These are phyloP conservation scores for Apodemus agrarius DNA, from an alignment of 2,797 vertebrate species.

Conservation along the genomic window DNA sequence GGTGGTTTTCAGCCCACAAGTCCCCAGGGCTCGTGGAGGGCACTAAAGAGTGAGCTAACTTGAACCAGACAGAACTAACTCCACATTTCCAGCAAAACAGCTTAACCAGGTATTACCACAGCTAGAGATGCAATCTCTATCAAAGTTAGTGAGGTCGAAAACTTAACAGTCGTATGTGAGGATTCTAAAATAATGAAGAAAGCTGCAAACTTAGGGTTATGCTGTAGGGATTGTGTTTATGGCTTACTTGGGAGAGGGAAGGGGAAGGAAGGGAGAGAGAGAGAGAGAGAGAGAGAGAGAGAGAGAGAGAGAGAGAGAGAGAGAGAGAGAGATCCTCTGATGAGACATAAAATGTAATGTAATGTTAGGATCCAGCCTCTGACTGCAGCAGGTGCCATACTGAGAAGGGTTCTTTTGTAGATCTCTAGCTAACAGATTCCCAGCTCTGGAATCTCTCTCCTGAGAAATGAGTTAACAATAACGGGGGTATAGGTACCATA, in stretches of 20 bases:
- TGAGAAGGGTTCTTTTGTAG: neutral
- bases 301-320: neutral
- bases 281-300: neutral
- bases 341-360: neutral
- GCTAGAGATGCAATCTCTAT: neutral
- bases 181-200: neutral
- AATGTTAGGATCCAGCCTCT: neutral
- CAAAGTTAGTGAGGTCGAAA: neutral
- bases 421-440: neutral
- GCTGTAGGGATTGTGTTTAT: neutral
- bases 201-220: neutral
- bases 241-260: neutral
- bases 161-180: no score
- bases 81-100: neutral
- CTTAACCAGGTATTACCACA: neutral
- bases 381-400: neutral
- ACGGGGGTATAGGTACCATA: no score
- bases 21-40: no score
- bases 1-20: neutral
- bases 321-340: neutral
- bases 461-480: neutral
- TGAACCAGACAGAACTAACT: neutral
- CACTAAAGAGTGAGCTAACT: neutral
- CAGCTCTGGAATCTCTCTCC: neutral
- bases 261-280: rapidly evolving